Evolutionary conservation across 1,140 invertebrate species (phyloP).

Genomic region (Tribolium castaneum): DNA sequence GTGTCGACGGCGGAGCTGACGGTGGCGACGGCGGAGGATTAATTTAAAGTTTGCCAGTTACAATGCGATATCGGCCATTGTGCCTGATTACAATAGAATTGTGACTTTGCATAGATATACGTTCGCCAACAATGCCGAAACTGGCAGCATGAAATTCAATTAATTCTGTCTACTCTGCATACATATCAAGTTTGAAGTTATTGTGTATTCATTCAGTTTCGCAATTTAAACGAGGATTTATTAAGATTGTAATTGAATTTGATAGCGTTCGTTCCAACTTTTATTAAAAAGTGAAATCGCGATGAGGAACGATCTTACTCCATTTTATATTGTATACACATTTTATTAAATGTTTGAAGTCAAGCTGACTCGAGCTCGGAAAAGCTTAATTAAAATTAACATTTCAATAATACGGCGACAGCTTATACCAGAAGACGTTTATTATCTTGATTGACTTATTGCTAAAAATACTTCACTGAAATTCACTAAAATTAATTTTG

Average conservation of each 20-base stretch:
- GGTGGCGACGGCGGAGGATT: constrained; percentile 32
- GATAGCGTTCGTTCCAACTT: constrained; percentile 40
- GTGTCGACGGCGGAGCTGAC: neutral
- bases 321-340: constrained; percentile 35
- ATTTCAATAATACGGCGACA: constrained; percentile 21
- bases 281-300: constrained; percentile 42
- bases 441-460: neutral
- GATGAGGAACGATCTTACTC: neutral
- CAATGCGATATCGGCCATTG: constrained; percentile 46
- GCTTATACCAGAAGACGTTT: neutral
- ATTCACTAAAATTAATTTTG: neutral
- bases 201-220: constrained; percentile 53
- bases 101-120: constrained; percentile 56
- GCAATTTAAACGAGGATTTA: constrained; percentile 44
- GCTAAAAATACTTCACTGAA: neutral
- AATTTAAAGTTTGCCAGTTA: constrained; percentile 53
- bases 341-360: constrained; percentile 27
- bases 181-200: constrained; percentile 55
- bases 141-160: constrained; percentile 54
- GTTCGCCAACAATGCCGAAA: constrained; percentile 50
- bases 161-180: constrained; percentile 51
- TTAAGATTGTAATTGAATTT: constrained; percentile 51
- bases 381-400: constrained; percentile 31
- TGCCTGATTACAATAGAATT: constrained; percentile 51
- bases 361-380: neutral